Evolutionary conservation across 2,113 vertebrate species (phyloP).

Genomic region (Pseudopipra pipra): DNA sequence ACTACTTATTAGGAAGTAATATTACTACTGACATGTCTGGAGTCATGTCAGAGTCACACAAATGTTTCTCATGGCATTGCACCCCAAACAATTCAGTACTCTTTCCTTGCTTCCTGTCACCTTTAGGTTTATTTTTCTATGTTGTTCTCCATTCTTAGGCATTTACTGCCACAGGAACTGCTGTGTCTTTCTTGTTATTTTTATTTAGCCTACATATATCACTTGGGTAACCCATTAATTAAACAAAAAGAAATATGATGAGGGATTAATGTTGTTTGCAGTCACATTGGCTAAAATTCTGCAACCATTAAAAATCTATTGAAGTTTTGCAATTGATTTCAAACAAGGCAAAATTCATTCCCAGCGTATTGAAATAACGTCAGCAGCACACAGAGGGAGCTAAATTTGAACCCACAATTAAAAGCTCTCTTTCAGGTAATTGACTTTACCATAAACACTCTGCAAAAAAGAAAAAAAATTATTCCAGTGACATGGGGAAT

Average conservation of each 20-base stretch:
- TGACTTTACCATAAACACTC: neutral
- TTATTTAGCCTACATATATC: neutral
- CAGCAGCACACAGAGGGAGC: neutral
- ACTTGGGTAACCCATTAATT: neutral
- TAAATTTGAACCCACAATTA: neutral
- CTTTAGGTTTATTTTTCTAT: neutral
- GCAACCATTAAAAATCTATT: neutral
- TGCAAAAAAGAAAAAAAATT: neutral
- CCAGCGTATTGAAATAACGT: neutral
- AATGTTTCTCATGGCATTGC: neutral
- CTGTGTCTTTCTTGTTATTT: neutral
- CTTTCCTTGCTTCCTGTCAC: neutral
- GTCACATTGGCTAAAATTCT: neutral
- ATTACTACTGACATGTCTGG: no score
- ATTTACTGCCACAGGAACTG: neutral
- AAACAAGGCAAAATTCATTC: neutral
- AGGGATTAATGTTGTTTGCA: neutral
- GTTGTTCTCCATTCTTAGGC: neutral
- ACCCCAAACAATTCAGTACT: accelerated
- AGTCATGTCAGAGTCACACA: neutral
- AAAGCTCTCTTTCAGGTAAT: neutral
- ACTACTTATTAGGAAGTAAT: neutral
- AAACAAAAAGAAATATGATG: neutral
- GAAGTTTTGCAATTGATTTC: neutral
- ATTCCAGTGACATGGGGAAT: neutral